Evolutionary conservation across 2,888 invertebrate species (phyloP).

Genomic region (Beris morrisii): DNA sequence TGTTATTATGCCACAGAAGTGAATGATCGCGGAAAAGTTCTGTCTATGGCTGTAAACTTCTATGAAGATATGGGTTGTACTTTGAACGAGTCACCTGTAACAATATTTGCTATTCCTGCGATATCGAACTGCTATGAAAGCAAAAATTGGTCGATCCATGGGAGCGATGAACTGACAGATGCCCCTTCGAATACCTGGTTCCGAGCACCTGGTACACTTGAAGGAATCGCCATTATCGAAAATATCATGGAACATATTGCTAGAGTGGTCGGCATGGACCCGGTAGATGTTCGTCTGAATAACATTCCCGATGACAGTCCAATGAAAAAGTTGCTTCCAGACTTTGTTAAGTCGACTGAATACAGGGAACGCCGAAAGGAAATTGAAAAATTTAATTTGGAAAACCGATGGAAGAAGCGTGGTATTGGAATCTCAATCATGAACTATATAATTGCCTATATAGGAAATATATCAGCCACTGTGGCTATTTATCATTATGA

Average conservation of each 20-base stretch:
- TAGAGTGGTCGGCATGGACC: slow-evolving; percentile 57
- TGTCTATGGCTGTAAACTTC: slow-evolving; percentile 43
- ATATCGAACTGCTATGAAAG: slow-evolving; percentile 64
- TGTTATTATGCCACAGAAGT: slow-evolving; percentile 65
- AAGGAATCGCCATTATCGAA: slow-evolving; percentile 62
- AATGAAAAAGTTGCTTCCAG: slow-evolving; percentile 54
- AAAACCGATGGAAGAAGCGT: slow-evolving; percentile 75
- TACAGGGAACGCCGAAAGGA: slow-evolving; percentile 59
- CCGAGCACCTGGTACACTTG: slow-evolving; percentile 61
- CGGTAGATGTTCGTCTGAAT: slow-evolving; percentile 58
- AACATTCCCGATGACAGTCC: slow-evolving; percentile 54
- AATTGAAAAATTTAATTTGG: slow-evolving; percentile 62
- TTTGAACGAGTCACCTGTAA: slow-evolving; percentile 59
- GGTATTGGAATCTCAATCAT: slow-evolving; percentile 67
- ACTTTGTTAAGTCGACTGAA: slow-evolving; percentile 57
- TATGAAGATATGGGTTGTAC: slow-evolving; percentile 56
- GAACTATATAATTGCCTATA: slow-evolving; percentile 60
- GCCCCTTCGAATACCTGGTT: slow-evolving; percentile 66
- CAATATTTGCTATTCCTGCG: slow-evolving; percentile 45
- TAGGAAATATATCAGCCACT: slow-evolving; percentile 56
- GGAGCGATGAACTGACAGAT: slow-evolving; percentile 64
- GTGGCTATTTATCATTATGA: slow-evolving; percentile 70
- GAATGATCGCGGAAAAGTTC: slow-evolving; percentile 64
- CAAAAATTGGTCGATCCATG: slow-evolving; percentile 67
- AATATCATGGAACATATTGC: slow-evolving; percentile 67